Base-by-base conservation (phyloP, 2,888 invertebrate species). In the Gasteruption jaculator region DNA sequence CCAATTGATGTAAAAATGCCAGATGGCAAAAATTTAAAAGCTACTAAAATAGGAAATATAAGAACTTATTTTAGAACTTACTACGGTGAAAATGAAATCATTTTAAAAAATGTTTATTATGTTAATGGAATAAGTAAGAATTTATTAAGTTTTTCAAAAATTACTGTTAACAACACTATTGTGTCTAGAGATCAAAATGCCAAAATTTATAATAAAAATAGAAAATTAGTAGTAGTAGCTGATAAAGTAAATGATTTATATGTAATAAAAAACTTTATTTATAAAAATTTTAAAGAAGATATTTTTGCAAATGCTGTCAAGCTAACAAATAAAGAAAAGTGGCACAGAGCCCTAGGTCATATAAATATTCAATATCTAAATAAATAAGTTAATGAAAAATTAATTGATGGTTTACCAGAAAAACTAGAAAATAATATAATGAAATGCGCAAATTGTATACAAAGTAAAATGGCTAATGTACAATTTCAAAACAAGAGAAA, bases 271-370 rank as follows among this genome's bases (percentile, higher is more conserved):
- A 22, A 32, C 25, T 32, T 39, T n/a, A n/a, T n/a, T n/a, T n/a
- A n/a, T n/a, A n/a, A n/a, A n/a, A n/a, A n/a, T n/a, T n/a, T n/a
- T n/a, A n/a, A n/a, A n/a, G n/a, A n/a, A n/a, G n/a, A n/a, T n/a
- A n/a, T n/a, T n/a, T n/a, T n/a, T n/a, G n/a, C n/a, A n/a, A n/a
- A 14, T 8, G 27, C 20, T 16, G 27, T 14, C 16, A 10, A 5
- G 24, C 35, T 38, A 20, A 20, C 38, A 2, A 6, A 14, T 7
- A 48, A 48, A 43, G 49, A 49, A 43, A 48, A 39, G 35, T 46
- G 36, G 43, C 49, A 49, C 31, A 30, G 43, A 26, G 36, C n/a
- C 31, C 10, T 50, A 5, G 48, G 48, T 4, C 48, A 50, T 40
- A 24, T 48, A 44, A 51, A 49, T 37, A 49, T 49, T 41, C 25